These are phyloP conservation scores for Cerceris ruficornis DNA, from an alignment of 2,888 invertebrate species.

Conservation along the genomic window DNA sequence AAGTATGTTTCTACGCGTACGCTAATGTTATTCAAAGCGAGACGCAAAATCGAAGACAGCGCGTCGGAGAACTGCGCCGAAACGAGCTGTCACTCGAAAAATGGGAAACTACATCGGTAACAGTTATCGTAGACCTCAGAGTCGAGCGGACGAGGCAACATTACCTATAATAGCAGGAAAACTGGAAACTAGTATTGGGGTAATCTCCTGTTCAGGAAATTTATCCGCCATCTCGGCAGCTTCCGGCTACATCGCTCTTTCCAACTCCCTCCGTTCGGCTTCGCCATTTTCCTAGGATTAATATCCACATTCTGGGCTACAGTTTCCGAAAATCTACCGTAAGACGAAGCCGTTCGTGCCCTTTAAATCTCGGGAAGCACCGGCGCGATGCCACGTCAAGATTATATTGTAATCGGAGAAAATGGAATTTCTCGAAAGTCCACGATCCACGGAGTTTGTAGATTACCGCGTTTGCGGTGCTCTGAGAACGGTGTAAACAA, in stretches of 20 bases:
- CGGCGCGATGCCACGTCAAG: constrained; percentile 25
- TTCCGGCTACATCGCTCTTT: constrained; percentile 70
- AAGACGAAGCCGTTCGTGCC: constrained; percentile 41
- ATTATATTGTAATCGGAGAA: constrained; percentile 40
- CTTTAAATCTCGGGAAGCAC: constrained; percentile 34
- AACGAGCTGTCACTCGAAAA: constrained; percentile 25
- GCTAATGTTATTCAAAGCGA: no score
- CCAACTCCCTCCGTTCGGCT: constrained; percentile 54
- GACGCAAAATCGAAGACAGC: neutral
- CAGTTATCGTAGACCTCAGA: constrained; percentile 26
- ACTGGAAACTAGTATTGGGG: constrained; percentile 72
- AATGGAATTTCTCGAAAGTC: neutral
- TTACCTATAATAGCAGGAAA: constrained; percentile 69
- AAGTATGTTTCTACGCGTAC: no score
- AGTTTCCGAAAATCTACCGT: constrained; percentile 58
- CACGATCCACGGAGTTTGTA: neutral
- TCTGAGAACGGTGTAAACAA: no score
- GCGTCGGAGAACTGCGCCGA: constrained; percentile 1
- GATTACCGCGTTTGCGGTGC: neutral
- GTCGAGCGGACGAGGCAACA: constrained; percentile 44
- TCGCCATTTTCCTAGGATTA: constrained; percentile 66
- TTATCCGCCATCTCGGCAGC: constrained; percentile 74
- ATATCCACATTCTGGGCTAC: constrained; percentile 56
- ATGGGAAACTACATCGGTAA: constrained; percentile 48
- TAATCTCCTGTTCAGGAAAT: constrained; percentile 78